Conservation (phyloP, 2,113 vertebrate genomes). For the Poeciliopsis occidentalis region DNA sequence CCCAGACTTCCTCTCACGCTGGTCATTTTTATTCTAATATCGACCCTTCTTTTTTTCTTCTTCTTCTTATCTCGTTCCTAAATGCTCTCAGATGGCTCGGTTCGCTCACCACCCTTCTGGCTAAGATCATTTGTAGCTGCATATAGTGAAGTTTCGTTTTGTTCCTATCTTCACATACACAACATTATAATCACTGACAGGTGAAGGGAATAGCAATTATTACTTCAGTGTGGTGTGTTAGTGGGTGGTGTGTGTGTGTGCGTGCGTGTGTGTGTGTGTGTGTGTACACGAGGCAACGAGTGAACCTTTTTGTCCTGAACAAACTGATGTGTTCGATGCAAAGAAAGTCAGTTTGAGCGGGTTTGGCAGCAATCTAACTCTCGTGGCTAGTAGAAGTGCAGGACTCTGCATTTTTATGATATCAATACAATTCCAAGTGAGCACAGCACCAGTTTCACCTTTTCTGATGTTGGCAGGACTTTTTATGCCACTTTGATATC, state of each 20-base stretch:
- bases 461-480: too few species aligned
- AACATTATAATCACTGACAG: background rate
- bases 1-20: background rate
- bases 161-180: slow-evolving; percentile 4
- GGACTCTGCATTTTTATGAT: too few species aligned
- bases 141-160: background rate
- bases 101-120: background rate
- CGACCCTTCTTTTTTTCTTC: background rate
- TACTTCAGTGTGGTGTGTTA: background rate
- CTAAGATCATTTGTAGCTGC: background rate
- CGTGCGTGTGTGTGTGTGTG: background rate
- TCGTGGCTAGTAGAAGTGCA: too few species aligned
- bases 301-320: background rate
- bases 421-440: too few species aligned
- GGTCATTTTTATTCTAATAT: slow-evolving; percentile 9
- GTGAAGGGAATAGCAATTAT: background rate
- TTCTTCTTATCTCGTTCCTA: slow-evolving; percentile 1
- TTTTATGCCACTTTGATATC: too few species aligned
- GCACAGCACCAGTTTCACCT: too few species aligned
- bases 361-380: background rate
- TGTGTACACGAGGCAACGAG: background rate
- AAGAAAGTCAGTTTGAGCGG: background rate
- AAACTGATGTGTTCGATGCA: background rate
- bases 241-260: background rate
- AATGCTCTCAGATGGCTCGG: background rate